These are phyloP conservation scores for Miniopterus natalensis DNA, from an alignment of 2,113 vertebrate species.

Conservation along the genomic window DNA sequence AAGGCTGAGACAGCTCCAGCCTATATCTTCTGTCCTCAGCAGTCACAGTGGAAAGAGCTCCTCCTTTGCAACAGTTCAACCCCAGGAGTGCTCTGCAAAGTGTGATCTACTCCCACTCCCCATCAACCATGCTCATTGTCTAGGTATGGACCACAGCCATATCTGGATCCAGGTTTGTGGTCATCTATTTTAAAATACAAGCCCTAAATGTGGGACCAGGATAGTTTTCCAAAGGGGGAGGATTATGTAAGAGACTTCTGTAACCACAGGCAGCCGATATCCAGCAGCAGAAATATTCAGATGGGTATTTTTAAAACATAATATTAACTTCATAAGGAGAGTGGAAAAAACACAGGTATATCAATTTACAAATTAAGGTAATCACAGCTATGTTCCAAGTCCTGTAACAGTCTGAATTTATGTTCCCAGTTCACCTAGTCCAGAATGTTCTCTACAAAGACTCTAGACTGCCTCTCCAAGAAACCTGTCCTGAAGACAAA, in stretches of 20 bases:
- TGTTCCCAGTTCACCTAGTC: not conserved
- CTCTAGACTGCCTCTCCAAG: not conserved
- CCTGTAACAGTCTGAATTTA: not conserved
- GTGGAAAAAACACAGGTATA: not conserved
- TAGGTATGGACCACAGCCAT: not conserved
- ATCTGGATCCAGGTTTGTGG: not conserved
- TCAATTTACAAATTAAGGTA: not conserved
- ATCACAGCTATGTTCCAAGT: not conserved
- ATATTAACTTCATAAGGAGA: not conserved
- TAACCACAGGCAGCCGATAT: not conserved
- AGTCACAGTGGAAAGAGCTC: not conserved
- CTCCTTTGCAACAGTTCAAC: not conserved
- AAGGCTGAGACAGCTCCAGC: not conserved
- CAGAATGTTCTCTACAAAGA: conserved; percentile 28
- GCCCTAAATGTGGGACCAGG: not conserved
- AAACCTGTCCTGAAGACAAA: not conserved
- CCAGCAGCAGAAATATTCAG: not conserved
- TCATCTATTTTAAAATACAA: conserved; percentile 9
- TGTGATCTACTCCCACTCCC: not conserved
- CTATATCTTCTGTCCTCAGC: not conserved
- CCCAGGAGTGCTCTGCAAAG: not conserved
- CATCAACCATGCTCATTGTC: not conserved
- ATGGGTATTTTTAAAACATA: conserved; percentile 27
- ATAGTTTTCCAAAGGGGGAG: not conserved
- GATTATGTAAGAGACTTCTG: not conserved